phyloP scores from a whole-genome alignment of 2,888 invertebrate genomes.

The Allophyes oxyacanthae region DNA sequence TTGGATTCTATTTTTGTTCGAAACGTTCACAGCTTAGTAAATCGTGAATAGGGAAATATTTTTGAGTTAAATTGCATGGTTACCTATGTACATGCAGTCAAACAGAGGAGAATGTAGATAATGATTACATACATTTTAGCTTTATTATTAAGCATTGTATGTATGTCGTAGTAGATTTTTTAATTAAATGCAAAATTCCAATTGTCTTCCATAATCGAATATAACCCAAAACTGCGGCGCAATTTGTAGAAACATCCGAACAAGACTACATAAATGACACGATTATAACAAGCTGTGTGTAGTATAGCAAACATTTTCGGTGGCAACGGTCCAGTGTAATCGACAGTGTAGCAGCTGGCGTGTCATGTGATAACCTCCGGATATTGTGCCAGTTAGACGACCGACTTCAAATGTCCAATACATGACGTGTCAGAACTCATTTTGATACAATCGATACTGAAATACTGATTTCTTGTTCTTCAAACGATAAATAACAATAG shows the following conservation, averaged over 20 bases:
- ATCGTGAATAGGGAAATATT: no score
- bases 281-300: constrained; percentile 38
- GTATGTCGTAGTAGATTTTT: no score
- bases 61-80: no score
- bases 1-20: no score
- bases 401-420: constrained; percentile 49
- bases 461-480: neutral
- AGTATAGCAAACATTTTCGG: constrained; percentile 52
- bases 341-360: constrained; percentile 72
- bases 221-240: constrained; percentile 42
- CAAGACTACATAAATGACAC: constrained; percentile 37
- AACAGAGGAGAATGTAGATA: no score
- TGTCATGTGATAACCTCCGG: constrained; percentile 68
- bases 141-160: no score
- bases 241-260: constrained; percentile 52
- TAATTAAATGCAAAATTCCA: no score
- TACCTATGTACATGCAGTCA: no score
- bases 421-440: constrained; percentile 35
- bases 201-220: no score
- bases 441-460: constrained; percentile 19
- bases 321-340: constrained; percentile 74
- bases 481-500: no score
- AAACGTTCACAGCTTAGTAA: no score
- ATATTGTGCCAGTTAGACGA: constrained; percentile 73
- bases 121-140: no score